Base-by-base conservation (phyloP, 2,797 vertebrate genomes). In the Falco concolor region DNA sequence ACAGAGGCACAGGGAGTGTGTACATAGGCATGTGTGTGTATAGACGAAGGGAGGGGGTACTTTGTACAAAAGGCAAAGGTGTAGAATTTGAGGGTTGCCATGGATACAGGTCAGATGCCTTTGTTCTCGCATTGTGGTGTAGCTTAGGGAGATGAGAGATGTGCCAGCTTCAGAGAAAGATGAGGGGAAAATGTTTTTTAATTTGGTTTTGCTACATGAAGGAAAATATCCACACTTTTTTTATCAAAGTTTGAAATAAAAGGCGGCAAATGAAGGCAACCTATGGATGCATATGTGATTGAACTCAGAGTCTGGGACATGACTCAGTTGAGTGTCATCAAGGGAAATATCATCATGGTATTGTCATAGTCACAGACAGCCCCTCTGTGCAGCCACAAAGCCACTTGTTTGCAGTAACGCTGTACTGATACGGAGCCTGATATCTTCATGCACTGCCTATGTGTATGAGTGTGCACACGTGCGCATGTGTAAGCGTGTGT, bases 101-200 rank as follows among this genome's bases (percentile, higher is more conserved):
- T 97, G 96, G 97, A 95, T 94, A 97, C 96, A 90, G 95, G 97
- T 96, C 96, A 95, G 95, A 95, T 97, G 96, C 96, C 96, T 97
- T 97, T 97, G 96, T 97, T 97, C 95, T 96, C 81, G 0, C 72
- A 59, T 83, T 54, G 87, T 89, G 94, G 64, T 87, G 69, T 82
- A 92, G 94, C 95, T 96, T 88, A 94, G 93, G 95, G 95, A 93
- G 94, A 95, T 94, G 95, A 97, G 94, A 88, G 94, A 95, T 73
- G 81, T 12, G 1, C 90, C 90, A 45, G 83, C 77, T 92, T 73
- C 59, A 14, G 85, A 90, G 92, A 88, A 32, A 36, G 47, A 63
- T 16, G 77, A 53, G 78, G 68, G 40, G 49, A 83, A 70, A 76
- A 89, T 68, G 84, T 28, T 13, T 19, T 83, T 91, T 64, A 86